These are phyloP conservation scores for Chamaea fasciata DNA, from an alignment of 2,113 vertebrate genomes.

Conservation along the genomic window DNA sequence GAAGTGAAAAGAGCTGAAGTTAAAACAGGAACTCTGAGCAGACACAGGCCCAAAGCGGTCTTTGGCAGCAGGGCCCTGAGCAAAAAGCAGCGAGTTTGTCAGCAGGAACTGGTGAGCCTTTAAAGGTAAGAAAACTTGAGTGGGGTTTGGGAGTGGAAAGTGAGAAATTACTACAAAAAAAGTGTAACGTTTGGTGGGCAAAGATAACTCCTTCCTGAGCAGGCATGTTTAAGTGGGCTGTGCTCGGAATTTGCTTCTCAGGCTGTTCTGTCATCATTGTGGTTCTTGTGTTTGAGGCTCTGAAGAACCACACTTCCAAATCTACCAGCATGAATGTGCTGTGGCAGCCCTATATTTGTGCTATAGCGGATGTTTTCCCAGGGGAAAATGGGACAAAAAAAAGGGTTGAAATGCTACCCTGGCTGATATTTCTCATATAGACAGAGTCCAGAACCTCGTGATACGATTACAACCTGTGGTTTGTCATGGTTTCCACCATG, in stretches of 20 bases:
- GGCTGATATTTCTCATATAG: neutral
- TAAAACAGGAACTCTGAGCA: constrained; percentile 39
- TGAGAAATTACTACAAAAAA: neutral
- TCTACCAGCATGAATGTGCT: fast-evolving
- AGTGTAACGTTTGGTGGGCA: neutral
- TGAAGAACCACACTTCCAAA: neutral
- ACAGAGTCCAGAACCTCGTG: neutral
- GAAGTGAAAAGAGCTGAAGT: constrained; percentile 4
- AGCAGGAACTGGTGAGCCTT: neutral
- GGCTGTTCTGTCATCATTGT: neutral
- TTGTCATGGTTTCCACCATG: neutral
- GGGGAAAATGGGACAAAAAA: neutral
- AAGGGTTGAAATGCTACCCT: neutral
- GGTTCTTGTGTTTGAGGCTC: neutral
- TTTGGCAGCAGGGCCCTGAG: neutral
- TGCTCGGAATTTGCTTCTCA: neutral
- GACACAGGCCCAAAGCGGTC: neutral
- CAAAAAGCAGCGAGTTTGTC: neutral
- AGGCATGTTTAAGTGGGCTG: neutral
- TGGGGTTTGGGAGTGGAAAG: neutral
- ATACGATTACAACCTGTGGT: neutral
- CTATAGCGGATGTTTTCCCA: neutral
- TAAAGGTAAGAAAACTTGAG: constrained; percentile 29
- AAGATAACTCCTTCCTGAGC: neutral
- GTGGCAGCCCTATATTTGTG: neutral